Evolutionary conservation across 2,888 invertebrate genomes (phyloP).

Genomic region (Sinohyriopsis cumingii): DNA sequence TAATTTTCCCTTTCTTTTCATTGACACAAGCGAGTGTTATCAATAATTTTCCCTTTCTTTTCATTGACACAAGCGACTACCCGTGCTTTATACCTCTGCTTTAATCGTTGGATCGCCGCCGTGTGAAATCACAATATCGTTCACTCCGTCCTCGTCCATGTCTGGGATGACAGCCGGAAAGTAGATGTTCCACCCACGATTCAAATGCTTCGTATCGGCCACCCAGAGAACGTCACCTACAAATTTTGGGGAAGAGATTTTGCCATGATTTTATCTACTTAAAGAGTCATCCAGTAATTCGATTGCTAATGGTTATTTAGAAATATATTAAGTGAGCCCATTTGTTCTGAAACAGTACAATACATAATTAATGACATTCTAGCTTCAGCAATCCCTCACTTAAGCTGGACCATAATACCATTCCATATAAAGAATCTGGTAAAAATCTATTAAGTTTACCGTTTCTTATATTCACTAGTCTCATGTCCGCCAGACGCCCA

Average conservation of each 20-base stretch:
- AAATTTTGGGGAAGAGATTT: neutral
- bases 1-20: no score
- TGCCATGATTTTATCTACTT: neutral
- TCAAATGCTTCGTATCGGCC: constrained; percentile 28
- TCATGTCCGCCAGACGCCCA: constrained; percentile 55
- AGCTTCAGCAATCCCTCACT: no score
- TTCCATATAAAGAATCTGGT: no score
- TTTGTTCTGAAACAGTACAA: no score
- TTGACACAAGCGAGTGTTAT: no score
- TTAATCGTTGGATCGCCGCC: constrained; percentile 57
- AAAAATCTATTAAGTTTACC: constrained; percentile 35
- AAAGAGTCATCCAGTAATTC: neutral
- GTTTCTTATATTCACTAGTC: constrained; percentile 58
- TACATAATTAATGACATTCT: no score
- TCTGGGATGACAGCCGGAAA: constrained; percentile 56
- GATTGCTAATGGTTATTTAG: neutral
- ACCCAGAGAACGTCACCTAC: constrained; percentile 49
- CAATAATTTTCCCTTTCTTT: no score
- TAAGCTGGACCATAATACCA: no score
- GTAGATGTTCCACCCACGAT: constrained; percentile 63
- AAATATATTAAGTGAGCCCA: no score
- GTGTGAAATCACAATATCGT: constrained; percentile 60
- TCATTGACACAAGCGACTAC: no score
- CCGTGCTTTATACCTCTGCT: constrained; percentile 30
- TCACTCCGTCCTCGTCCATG: constrained; percentile 60